These are phyloP conservation scores for Erythrocercus mccallii DNA, from an alignment of 2,113 vertebrate species.

Conservation along the genomic window DNA sequence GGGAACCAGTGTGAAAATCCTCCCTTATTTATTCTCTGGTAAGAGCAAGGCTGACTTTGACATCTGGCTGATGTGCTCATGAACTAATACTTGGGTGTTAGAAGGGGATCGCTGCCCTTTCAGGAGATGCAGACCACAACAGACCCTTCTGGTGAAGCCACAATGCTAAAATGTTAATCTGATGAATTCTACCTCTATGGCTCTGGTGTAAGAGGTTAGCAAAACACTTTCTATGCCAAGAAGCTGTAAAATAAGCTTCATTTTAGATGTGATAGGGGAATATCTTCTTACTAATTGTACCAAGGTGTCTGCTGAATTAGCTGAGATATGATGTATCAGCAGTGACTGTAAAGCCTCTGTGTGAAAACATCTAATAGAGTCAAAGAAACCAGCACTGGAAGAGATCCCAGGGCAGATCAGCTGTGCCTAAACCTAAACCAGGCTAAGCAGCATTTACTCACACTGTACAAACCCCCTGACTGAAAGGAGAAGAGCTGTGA, in stretches of 20 bases:
- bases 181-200: conserved; percentile 45
- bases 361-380: conserved; percentile 20
- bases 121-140: background rate
- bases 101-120: background rate
- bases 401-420: background rate
- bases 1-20: background rate
- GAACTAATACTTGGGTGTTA: background rate
- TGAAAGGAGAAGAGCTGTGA: background rate
- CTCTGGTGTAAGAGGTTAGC: conserved; percentile 41
- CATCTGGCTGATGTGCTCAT: background rate
- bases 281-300: conserved; percentile 62
- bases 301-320: conserved; percentile 46
- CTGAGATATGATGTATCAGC: conserved; percentile 13
- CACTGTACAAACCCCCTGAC: background rate
- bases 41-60: background rate
- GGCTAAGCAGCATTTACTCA: background rate
- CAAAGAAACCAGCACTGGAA: background rate
- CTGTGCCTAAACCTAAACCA: background rate
- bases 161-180: conserved; percentile 43
- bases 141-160: background rate
- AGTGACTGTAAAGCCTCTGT: background rate
- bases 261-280: conserved; percentile 41
- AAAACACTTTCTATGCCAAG: conserved; percentile 55
- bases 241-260: conserved; percentile 32
- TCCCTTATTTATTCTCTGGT: background rate